phyloP scores from a whole-genome alignment of 2,113 vertebrate species.

The Ameiurus melas region DNA sequence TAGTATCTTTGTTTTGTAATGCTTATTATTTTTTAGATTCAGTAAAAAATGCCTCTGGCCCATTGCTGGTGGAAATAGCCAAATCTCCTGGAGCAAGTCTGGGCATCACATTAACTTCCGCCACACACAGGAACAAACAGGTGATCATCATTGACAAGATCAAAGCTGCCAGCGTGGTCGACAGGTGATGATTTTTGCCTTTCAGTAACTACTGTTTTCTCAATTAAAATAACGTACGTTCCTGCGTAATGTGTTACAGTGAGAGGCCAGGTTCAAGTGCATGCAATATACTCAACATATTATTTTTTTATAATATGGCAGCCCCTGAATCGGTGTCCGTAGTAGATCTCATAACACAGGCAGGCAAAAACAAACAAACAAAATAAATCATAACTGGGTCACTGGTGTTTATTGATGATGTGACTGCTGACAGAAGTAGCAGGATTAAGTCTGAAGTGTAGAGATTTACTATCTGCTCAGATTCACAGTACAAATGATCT shows the following conservation, averaged over 20 bases:
- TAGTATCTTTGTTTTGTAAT: background rate
- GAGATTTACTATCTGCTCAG: too few relatives aligned
- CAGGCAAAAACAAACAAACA: too few relatives aligned
- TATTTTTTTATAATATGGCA: background rate
- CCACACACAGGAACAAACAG: constrained; percentile 85
- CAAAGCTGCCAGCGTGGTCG: constrained; percentile 91
- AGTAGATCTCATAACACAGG: too few relatives aligned
- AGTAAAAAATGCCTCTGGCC: constrained; percentile 84
- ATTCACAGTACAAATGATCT: too few relatives aligned
- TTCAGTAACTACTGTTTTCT: background rate
- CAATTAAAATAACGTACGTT: background rate
- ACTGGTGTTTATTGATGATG: too few relatives aligned
- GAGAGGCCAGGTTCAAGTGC: background rate
- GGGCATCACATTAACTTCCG: constrained; percentile 84
- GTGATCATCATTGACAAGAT: constrained; percentile 93
- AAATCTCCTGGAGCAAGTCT: constrained; percentile 85
- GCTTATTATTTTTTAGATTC: constrained; percentile 74
- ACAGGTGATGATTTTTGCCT: constrained; percentile 78
- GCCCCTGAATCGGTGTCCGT: too few relatives aligned
- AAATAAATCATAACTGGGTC: too few relatives aligned
- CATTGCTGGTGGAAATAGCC: constrained; percentile 90
- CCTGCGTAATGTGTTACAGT: background rate
- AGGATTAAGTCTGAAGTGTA: too few relatives aligned
- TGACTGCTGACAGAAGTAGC: too few relatives aligned
- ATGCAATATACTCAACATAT: background rate